Evolutionary conservation across 23 tunicate species (phyloP), one percentile per base, ranked within the genome.

Genomic region (Halocynthia roretzi): DNA sequence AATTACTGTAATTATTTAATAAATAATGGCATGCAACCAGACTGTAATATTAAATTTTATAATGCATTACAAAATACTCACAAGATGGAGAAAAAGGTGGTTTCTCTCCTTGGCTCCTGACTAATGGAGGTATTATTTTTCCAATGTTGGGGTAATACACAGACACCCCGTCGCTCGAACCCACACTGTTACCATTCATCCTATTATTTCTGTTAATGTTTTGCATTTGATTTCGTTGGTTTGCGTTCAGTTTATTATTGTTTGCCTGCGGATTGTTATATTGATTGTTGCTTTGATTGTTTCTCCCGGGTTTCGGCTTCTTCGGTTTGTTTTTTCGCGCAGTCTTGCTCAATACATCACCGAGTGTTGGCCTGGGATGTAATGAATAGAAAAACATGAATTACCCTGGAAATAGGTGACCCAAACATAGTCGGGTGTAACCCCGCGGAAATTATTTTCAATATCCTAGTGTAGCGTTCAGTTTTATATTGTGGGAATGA

Each of bases 41-140:
- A 31, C 44, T 31, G 44, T 31, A 31, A 31, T 31, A 31, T 31
- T 1, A 31, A 31, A 31, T 31, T 31, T 4, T 31, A 31, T 31
- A 31, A 31, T 31, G 1, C 44, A 68, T n/a, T n/a, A n/a, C n/a
- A 18, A n/a, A 15, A 17, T 21, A 75, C 86, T 82, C 19, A 82
- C 86, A 82, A 51, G 86, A 82, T 15, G 86, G 86, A 0, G 67
- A 73, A 5, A 75, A 77, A 10, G 78, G 86, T 40, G 86, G 80
- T 10, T 77, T 65, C 66, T 82, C 86, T 20, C 80, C 86, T 63
- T 74, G 44, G 23, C 23, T 7, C 31, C 80, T 50, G 62, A 73
- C 64, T 14, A 74, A 58, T 15, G 79, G 80, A 0, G 86, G 86
- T 6, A 67, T 56, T 14, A 82, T 62, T 53, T 74, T 74, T 53